These are phyloP conservation scores for Polymixis lichenea DNA, from an alignment of 2,888 invertebrate species.

Conservation along the genomic window DNA sequence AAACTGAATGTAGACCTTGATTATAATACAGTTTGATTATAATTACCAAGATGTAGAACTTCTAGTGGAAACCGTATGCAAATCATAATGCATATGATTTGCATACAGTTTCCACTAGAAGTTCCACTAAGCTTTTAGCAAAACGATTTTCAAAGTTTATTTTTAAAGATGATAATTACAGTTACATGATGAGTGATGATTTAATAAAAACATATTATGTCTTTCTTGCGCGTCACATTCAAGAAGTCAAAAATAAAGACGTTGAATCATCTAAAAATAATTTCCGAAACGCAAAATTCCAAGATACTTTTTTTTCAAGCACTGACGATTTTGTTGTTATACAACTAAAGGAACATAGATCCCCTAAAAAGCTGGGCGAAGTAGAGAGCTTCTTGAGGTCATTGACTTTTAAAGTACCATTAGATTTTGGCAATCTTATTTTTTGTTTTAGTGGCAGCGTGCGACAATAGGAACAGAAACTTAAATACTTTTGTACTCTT, in stretches of 20 bases:
- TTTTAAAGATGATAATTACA: slow-evolving; percentile 27
- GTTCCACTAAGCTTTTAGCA: slow-evolving; percentile 44
- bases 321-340: slow-evolving; percentile 29
- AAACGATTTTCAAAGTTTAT: slow-evolving; percentile 43
- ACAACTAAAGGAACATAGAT: background rate
- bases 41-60: slow-evolving; percentile 44
- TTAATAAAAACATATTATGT: slow-evolving; percentile 56
- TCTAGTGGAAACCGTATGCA: slow-evolving; percentile 26
- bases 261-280: slow-evolving; percentile 3
- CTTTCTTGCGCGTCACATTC: slow-evolving; percentile 40
- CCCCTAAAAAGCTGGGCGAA: no score
- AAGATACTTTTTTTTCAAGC: slow-evolving; percentile 40
- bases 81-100: no score
- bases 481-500: no score
- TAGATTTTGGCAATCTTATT: no score
- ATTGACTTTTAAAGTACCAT: no score
- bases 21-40: slow-evolving; percentile 46
- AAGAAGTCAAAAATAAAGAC: slow-evolving; percentile 8
- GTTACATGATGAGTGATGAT: slow-evolving; percentile 46
- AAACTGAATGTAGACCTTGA: slow-evolving; percentile 20
- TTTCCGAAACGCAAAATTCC: slow-evolving; percentile 35
- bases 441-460: no score
- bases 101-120: no score
- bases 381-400: no score
- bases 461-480: no score